Evolutionary conservation across 2,113 vertebrate species (phyloP).

Genomic region (Odobenus rosmarus): DNA sequence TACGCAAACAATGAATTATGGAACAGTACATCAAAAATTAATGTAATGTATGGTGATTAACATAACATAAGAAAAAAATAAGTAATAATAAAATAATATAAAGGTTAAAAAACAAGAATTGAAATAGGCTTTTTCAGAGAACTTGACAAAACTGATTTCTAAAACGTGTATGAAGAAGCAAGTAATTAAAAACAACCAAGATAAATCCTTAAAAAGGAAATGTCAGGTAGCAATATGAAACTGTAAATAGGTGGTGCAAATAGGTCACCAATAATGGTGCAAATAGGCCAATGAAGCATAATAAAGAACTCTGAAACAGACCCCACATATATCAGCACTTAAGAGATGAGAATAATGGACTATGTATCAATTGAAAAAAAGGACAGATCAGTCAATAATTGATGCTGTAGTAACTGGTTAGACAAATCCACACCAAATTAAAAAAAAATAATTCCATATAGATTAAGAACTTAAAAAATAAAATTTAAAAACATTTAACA

Average conservation of each 20-base stretch:
- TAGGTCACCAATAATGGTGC: background rate
- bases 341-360: background rate
- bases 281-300: background rate
- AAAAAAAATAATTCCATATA: background rate
- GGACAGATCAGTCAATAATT: background rate
- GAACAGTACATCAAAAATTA: too few relatives aligned
- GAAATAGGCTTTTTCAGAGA: background rate
- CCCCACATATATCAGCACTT: background rate
- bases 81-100: too few relatives aligned
- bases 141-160: background rate
- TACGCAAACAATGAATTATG: too few relatives aligned
- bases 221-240: background rate
- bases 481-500: conserved; percentile 4
- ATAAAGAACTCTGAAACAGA: background rate
- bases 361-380: background rate
- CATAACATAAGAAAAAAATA: too few relatives aligned
- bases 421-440: background rate
- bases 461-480: conserved; percentile 3
- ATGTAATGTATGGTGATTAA: too few relatives aligned
- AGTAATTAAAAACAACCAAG: background rate
- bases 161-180: background rate
- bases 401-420: background rate
- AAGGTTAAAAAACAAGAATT: background rate
- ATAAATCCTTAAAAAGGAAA: background rate
- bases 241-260: background rate